These are phyloP conservation scores for Kryphioiulus occultus DNA, from an alignment of 2,888 invertebrate species.

Conservation along the genomic window DNA sequence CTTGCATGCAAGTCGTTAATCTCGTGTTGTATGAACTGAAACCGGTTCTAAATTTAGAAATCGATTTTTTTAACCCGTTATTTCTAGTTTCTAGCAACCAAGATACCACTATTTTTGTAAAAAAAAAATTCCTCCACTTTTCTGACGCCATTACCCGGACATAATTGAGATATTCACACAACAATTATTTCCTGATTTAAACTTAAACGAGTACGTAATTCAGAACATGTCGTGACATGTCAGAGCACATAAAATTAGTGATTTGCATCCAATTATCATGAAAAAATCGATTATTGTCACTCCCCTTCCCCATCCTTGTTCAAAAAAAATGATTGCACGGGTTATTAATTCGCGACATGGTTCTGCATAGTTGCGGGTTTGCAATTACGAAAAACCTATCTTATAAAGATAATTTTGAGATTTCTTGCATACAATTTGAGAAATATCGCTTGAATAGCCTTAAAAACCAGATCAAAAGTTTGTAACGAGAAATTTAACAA, in stretches of 20 bases:
- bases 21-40: no score
- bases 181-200: no score
- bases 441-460: background rate
- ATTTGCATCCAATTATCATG: background rate
- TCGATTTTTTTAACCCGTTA: no score
- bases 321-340: background rate
- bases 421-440: background rate
- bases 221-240: background rate
- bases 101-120: no score
- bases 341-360: background rate
- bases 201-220: no score
- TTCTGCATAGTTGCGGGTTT: background rate
- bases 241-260: background rate
- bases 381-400: background rate
- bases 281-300: background rate
- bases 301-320: background rate
- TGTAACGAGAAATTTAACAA: background rate
- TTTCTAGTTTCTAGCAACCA: no score
- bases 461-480: background rate
- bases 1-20: no score
- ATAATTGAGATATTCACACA: no score
- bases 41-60: no score
- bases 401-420: background rate
- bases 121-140: no score
- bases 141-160: no score